Evolutionary conservation across 2,113 vertebrate species (phyloP).

Genomic region (Stegostoma tigrinum): DNA sequence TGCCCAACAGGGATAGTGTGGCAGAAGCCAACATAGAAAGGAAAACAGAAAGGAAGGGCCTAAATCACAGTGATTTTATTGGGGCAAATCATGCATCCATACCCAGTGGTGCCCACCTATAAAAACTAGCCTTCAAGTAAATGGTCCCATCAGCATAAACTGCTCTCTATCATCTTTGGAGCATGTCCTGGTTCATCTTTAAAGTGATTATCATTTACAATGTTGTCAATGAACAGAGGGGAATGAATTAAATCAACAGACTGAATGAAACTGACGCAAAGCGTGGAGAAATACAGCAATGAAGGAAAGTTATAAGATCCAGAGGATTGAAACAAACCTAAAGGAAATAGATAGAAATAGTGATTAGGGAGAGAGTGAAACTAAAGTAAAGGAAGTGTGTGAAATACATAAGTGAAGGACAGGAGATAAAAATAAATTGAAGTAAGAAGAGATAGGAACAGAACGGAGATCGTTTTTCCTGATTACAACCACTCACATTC

Average conservation of each 20-base stretch:
- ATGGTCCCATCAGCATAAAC: too few species aligned
- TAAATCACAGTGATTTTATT: too few species aligned
- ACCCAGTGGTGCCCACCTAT: too few species aligned
- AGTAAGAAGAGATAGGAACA: background rate
- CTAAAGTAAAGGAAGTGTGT: background rate
- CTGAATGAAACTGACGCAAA: background rate
- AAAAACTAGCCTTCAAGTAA: too few species aligned
- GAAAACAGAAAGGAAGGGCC: too few species aligned
- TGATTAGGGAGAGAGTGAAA: background rate
- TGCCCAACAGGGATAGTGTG: too few species aligned
- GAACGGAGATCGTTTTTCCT: background rate
- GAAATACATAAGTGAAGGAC: background rate
- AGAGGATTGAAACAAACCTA: background rate
- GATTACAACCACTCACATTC: background rate
- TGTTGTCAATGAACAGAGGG: too few species aligned
- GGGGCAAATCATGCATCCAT: too few species aligned
- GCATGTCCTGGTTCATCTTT: too few species aligned
- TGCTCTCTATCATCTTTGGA: too few species aligned
- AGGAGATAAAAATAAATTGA: background rate
- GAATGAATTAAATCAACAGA: background rate
- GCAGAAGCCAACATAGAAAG: too few species aligned
- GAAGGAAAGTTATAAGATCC: background rate
- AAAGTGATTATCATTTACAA: too few species aligned
- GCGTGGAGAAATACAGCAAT: background rate
- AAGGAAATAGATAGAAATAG: background rate